Conservation (phyloP, 2,888 invertebrate species). For the Stenichneumon culpator region DNA sequence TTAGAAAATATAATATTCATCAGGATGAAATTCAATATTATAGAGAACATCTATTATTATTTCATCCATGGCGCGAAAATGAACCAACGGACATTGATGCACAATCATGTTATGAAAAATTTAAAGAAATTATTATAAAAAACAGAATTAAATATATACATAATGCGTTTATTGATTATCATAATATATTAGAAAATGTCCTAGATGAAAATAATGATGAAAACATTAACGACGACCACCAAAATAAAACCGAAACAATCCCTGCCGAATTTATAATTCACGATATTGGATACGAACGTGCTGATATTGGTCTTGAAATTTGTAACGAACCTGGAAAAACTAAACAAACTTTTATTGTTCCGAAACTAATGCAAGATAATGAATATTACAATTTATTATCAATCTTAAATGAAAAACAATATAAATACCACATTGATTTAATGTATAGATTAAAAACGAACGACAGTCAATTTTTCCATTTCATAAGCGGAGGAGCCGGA, state of each 20-base stretch:
- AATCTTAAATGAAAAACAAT: constrained; percentile 48
- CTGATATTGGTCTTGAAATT: constrained; percentile 30
- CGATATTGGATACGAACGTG: constrained; percentile 30
- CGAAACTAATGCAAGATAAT: constrained; percentile 26
- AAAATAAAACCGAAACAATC: constrained; percentile 15
- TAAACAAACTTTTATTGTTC: constrained; percentile 25
- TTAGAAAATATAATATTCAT: constrained; percentile 52
- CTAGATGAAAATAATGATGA: constrained; percentile 23
- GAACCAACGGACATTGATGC: constrained; percentile 42
- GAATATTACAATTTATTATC: constrained; percentile 31
- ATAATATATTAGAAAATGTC: constrained; percentile 40
- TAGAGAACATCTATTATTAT: constrained; percentile 58
- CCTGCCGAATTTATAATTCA: constrained; percentile 21
- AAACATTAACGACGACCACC: constrained; percentile 15
- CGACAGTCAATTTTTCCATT: constrained; percentile 12
- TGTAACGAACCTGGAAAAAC: constrained; percentile 22
- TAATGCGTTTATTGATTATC: constrained; percentile 35
- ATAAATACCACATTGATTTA: constrained; percentile 36
- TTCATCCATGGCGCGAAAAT: constrained; percentile 48
- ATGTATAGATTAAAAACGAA: constrained; percentile 31
- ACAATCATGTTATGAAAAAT: background rate
- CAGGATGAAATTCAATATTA: constrained; percentile 51
- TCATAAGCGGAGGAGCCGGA: constrained; percentile 23
- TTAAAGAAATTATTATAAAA: constrained; percentile 18
- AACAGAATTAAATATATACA: constrained; percentile 37